Conservation (phyloP, 2,888 invertebrate genomes). For the Cremastinae sp. region DNA sequence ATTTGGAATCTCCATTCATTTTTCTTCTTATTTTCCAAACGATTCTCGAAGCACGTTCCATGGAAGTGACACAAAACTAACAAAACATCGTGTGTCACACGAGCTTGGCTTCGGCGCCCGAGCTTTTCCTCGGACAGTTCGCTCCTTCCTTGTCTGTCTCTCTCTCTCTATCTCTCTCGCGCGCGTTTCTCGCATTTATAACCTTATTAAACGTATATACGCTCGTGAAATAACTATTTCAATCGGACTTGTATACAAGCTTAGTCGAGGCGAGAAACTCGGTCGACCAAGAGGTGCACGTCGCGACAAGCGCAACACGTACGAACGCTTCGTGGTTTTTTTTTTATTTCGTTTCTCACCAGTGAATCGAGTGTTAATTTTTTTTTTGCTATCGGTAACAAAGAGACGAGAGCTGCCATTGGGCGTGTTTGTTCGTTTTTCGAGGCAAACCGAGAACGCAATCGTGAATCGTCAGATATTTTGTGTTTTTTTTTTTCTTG, state of each 20-base stretch:
- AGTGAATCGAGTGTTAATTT: background rate
- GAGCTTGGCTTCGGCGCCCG: conserved; percentile 28
- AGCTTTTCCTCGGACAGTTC: conserved; percentile 31
- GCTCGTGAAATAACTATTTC: conserved; percentile 35
- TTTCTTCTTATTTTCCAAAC: conserved; percentile 24
- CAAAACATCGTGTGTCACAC: conserved; percentile 41
- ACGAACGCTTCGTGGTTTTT: conserved; percentile 13
- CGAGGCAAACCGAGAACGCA: background rate
- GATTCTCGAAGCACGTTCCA: conserved; percentile 5
- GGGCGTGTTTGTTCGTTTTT: background rate
- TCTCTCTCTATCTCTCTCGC: conserved; percentile 26
- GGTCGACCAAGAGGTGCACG: conserved; percentile 35
- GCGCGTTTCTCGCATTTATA: conserved; percentile 22
- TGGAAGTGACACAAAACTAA: conserved; percentile 1
- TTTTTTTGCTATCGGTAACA: conserved; percentile 4
- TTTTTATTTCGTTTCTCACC: background rate
- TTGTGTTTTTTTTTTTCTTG: conserved; percentile 1
- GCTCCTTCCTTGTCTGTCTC: conserved; percentile 17
- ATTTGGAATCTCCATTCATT: conserved; percentile 60
- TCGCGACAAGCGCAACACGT: conserved; percentile 16
- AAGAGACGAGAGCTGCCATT: conserved; percentile 5
- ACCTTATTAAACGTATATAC: conserved; percentile 25
- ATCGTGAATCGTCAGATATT: background rate
- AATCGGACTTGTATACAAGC: conserved; percentile 21
- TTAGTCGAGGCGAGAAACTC: conserved; percentile 52